A percentile compares a stretch with the other conserved stretches of the same genome.
Conservation (phyloP, 1,140 invertebrate species). For the Hylaeus anthracinus region DNA sequence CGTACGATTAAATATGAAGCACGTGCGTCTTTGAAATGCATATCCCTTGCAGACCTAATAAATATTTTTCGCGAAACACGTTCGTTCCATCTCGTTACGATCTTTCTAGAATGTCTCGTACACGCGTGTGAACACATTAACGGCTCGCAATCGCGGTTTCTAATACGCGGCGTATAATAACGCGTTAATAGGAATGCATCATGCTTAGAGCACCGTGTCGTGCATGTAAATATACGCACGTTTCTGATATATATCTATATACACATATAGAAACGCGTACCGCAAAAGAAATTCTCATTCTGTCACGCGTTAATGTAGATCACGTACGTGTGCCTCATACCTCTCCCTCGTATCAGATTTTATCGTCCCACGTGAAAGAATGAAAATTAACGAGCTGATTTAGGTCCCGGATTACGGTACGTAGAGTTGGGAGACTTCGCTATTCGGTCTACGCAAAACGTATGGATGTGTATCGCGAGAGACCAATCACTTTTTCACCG, state of each 20-base stretch:
- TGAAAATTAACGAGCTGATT: constrained; percentile 73
- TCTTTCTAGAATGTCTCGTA: constrained; percentile 2
- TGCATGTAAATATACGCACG: constrained; percentile 20
- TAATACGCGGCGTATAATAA: constrained; percentile 47
- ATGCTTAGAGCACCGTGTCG: constrained; percentile 22
- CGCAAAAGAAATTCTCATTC: constrained; percentile 53
- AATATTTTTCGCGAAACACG: constrained; percentile 13
- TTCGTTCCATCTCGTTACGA: constrained; percentile 14
- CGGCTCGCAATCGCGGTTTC: constrained; percentile 19
- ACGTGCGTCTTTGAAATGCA: not conserved
- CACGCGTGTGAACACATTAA: constrained; percentile 23
- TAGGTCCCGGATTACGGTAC: constrained; percentile 44
- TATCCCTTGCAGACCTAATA: no score
- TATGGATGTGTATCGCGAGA: not conserved
- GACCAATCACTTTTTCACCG: not conserved
- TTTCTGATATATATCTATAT: not conserved
- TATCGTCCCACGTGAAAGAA: constrained; percentile 65
- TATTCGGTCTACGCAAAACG: not conserved
- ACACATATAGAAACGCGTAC: constrained; percentile 9
- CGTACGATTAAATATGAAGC: not conserved
- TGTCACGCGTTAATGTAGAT: constrained; percentile 50
- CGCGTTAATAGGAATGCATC: constrained; percentile 40
- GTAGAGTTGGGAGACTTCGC: constrained; percentile 29
- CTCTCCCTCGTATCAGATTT: constrained; percentile 54
- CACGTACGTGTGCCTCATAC: constrained; percentile 48